Percentiles rank a stretch among this genome's conserved stretches.
These are phyloP conservation scores for Epiblema foenella DNA, from an alignment of 2,888 invertebrate genomes.

Conservation along the genomic window DNA sequence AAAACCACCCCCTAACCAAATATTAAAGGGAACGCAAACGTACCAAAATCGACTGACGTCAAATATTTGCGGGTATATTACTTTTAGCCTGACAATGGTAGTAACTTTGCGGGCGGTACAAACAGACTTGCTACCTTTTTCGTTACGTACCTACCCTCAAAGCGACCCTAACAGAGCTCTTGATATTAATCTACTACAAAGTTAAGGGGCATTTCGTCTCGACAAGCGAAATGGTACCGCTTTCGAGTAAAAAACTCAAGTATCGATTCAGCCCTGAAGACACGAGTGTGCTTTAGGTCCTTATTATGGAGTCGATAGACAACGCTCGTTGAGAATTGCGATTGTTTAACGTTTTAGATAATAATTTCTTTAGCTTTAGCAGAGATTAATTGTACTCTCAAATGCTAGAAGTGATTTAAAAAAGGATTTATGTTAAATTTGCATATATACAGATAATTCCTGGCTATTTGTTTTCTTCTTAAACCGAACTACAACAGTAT, in stretches of 20 bases:
- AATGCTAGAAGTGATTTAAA: too few relatives aligned
- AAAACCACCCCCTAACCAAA: constrained; percentile 32
- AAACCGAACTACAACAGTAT: too few relatives aligned
- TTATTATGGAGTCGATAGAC: constrained; percentile 27
- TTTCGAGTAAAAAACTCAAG: constrained; percentile 59
- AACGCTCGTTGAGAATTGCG: background rate
- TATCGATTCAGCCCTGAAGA: constrained; percentile 61
- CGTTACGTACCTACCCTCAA: background rate
- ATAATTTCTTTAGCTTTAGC: background rate
- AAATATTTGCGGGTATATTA: constrained; percentile 38
- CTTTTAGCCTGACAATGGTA: background rate
- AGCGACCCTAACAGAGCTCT: constrained; percentile 41
- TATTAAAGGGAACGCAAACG: constrained; percentile 31
- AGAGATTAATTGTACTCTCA: too few relatives aligned
- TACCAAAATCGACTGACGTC: constrained; percentile 26
- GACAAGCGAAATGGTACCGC: constrained; percentile 54
- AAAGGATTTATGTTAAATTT: too few relatives aligned
- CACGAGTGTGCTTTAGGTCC: constrained; percentile 5
- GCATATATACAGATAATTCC: too few relatives aligned
- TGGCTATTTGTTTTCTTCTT: too few relatives aligned
- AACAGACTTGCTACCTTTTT: constrained; percentile 6
- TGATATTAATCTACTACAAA: constrained; percentile 57
- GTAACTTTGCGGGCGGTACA: background rate
- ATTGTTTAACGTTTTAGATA: background rate
- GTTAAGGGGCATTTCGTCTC: constrained; percentile 57